Base-by-base conservation (phyloP, 2,888 invertebrate species). In the Lithophane semibrunnea region DNA sequence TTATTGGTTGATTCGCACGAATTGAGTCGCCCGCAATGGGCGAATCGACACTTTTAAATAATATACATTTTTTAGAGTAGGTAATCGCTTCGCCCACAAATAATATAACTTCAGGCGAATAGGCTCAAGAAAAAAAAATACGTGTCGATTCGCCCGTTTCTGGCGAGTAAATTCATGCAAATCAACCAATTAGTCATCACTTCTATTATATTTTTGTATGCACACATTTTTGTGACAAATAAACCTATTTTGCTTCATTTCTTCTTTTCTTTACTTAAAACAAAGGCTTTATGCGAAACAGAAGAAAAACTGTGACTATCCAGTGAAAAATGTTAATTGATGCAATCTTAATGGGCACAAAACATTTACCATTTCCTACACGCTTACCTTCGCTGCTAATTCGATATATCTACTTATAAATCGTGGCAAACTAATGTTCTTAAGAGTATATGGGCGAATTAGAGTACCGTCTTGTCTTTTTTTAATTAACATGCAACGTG, bases 401-500 rank as follows among this genome's bases (percentile, higher is more conserved):
- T 86, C 88, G 85, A 86, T 82, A 84, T 86, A 86, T 77, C 82
- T 75, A 61, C 74, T 77, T 66, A 81, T 81, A 86, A 88, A 86
- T 88, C 73, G 75, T 73, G 49, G 67, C 49, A 72, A 75, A 56
- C 42, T 76, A 82, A 82, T 71, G 83, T 86, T 73, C 75, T 87
- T 85, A 49, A 61, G 75, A 79, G 74, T 84, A 65, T 71, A 75
- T 71, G 74, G 69, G 75, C 71, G 86, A 84, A 84, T 84, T 84
- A 86, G 77, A 73, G 73, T 79, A 68, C 67, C 73, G 58, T 67
- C 72, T 83, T 82, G 61, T 68, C 37, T 85, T 86, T 84, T 83
- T 84, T 84, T 67, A 77, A 86, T 84, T 79, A 83, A 75, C 84
- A 71, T 84, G 86, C 84, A 70, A 83, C 56, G 61, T 75, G 56